These are phyloP conservation scores for Cantharis rufa DNA, from an alignment of 2,888 invertebrate species.

Conservation along the genomic window DNA sequence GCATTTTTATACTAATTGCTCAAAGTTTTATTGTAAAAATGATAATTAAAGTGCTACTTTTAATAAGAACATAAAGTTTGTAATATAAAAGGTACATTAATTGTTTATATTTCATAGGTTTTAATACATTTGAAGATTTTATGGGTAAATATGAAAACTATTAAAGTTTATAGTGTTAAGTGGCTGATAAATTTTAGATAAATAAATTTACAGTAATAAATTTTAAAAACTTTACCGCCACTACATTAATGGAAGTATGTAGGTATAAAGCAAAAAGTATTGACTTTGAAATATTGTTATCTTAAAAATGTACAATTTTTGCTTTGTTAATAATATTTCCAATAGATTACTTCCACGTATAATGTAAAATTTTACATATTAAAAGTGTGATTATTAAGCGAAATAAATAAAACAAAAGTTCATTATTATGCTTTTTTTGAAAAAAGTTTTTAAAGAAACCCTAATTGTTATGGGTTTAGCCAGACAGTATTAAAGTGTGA, in stretches of 20 bases:
- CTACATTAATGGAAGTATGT: not conserved
- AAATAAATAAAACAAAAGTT: constrained; percentile 17
- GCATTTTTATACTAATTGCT: not conserved
- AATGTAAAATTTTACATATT: not conserved
- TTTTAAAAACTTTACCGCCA: not conserved
- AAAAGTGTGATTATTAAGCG: not conserved
- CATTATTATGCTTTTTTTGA: constrained; percentile 22
- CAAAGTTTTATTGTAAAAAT: not conserved
- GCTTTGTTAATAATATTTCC: not conserved
- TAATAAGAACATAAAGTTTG: not conserved
- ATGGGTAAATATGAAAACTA: not conserved
- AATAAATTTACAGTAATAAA: not conserved
- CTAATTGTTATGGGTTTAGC: constrained; percentile 26
- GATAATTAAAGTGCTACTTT: not conserved
- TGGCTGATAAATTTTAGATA: not conserved
- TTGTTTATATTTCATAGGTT: not conserved
- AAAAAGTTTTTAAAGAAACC: constrained; percentile 27
- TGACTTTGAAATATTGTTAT: not conserved
- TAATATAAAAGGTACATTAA: not conserved
- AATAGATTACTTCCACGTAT: not conserved
- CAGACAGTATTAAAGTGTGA: constrained; percentile 38
- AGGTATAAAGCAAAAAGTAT: not conserved
- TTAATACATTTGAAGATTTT: not conserved
- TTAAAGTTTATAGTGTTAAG: not conserved
- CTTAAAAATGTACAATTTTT: not conserved